Evolutionary conservation across 2,888 invertebrate species (phyloP).

Genomic region (Perithous albicinctus): DNA sequence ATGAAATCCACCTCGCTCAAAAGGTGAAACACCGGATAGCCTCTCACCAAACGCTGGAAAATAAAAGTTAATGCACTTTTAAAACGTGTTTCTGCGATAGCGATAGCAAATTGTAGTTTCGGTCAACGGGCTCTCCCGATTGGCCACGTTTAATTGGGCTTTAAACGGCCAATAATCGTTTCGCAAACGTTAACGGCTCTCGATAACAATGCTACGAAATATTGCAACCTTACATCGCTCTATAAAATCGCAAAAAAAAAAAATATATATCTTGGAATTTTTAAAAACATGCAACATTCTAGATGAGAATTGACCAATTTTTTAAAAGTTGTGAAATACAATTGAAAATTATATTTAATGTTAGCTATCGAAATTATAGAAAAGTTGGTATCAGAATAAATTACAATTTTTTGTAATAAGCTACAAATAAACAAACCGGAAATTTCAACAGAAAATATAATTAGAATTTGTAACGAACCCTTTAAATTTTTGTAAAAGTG

Average conservation of each 20-base stretch:
- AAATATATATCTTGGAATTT: neutral
- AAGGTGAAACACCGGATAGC: conserved; percentile 4
- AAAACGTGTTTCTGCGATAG: conserved; percentile 27
- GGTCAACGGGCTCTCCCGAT: conserved; percentile 7
- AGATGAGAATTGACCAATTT: no score
- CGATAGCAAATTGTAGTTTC: neutral
- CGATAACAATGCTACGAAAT: conserved; percentile 6
- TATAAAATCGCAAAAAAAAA: neutral
- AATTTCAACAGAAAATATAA: no score
- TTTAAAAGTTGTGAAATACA: no score
- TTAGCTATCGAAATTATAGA: no score
- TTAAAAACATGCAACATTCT: no score
- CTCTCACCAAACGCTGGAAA: neutral
- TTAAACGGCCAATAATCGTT: neutral
- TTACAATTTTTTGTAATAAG: no score
- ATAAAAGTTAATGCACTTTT: conserved; percentile 46
- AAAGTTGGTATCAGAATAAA: no score
- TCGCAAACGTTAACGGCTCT: neutral
- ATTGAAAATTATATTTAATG: no score
- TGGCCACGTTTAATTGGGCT: neutral
- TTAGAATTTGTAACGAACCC: no score
- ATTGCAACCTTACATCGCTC: neutral
- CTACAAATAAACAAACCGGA: no score
- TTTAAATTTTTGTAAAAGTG: no score
- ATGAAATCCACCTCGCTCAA: conserved; percentile 10